These are phyloP conservation scores for Gyps fulvus DNA, from an alignment of 2,113 vertebrate genomes.

Conservation along the genomic window DNA sequence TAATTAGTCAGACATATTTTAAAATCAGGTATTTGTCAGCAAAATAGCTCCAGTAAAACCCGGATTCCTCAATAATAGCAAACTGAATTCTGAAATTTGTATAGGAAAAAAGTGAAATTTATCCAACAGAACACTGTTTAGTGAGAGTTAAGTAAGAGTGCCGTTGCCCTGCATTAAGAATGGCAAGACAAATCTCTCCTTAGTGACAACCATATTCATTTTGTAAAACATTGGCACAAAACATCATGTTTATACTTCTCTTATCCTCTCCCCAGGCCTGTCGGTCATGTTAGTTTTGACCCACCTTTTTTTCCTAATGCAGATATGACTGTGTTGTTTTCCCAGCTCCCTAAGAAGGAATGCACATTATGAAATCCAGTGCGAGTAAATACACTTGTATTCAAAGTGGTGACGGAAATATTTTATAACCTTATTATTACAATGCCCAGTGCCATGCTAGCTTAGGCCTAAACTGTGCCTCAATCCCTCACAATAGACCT, in stretches of 20 bases:
- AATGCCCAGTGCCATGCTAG: background rate
- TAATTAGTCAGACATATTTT: background rate
- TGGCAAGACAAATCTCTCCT: background rate
- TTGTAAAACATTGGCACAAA: background rate
- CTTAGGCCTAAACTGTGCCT: background rate
- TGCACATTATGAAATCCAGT: background rate
- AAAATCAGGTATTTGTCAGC: background rate
- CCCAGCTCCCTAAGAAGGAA: background rate
- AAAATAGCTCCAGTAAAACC: background rate
- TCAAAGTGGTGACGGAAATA: background rate
- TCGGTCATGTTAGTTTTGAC: background rate
- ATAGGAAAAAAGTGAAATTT: background rate
- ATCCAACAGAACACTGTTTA: background rate
- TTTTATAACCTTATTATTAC: background rate
- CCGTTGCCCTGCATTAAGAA: background rate
- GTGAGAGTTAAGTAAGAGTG: background rate
- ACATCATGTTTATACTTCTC: background rate
- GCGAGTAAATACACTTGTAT: background rate
- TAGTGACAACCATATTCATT: background rate
- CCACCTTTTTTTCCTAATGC: background rate
- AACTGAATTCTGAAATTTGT: background rate
- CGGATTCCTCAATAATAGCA: background rate
- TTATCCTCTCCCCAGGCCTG: background rate
- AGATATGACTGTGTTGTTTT: background rate
- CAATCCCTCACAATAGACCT: background rate